phyloP scores from a whole-genome alignment of 2,888 invertebrate genomes.

The Carabus problematicus region DNA sequence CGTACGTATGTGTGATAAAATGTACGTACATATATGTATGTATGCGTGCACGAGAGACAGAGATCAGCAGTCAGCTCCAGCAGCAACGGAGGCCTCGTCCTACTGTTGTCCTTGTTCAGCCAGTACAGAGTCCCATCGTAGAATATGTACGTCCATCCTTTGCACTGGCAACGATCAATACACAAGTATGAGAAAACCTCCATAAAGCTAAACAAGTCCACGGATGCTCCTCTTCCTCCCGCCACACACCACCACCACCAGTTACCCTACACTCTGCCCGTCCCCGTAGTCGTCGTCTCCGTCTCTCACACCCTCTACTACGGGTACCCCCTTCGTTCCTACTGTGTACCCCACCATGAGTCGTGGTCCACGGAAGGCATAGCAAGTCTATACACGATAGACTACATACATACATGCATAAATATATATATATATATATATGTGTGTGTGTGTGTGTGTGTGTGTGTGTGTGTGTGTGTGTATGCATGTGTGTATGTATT shows the following conservation, averaged over 20 bases:
- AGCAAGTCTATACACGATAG: too few species aligned
- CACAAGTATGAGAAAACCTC: constrained; percentile 42
- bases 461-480: too few species aligned
- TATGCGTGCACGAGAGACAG: constrained; percentile 28
- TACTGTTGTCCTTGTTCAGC: constrained; percentile 6
- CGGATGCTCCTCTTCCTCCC: constrained; percentile 21
- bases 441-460: too few species aligned
- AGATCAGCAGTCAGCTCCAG: constrained; percentile 38
- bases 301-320: neutral
- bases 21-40: constrained; percentile 13
- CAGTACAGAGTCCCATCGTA: constrained; percentile 3
- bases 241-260: neutral
- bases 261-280: neutral
- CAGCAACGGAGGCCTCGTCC: constrained; percentile 14
- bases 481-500: too few species aligned
- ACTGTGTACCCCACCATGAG: neutral
- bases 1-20: neutral
- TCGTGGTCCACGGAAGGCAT: neutral
- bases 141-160: constrained; percentile 16
- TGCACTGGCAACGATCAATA: constrained; percentile 36
- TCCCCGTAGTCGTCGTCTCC: constrained; percentile 14
- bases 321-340: neutral
- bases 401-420: too few species aligned
- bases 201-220: constrained; percentile 42
- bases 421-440: too few species aligned